Evolutionary conservation across 2,888 invertebrate species (phyloP).

Genomic region (Calliphora vomitoria): DNA sequence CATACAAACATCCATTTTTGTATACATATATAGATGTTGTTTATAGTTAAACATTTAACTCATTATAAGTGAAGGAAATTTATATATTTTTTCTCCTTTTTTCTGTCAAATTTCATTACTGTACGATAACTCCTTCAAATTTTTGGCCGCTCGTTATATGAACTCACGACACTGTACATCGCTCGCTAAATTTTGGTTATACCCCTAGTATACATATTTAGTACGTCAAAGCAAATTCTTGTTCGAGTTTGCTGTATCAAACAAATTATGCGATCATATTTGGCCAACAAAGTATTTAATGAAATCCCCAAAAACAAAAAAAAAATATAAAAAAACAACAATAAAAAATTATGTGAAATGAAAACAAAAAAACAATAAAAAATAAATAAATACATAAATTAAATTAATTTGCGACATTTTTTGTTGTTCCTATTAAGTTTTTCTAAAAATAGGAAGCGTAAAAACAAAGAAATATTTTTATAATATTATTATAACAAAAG

Average conservation of each 20-base stretch:
- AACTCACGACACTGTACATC: too few species aligned
- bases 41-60: too few species aligned
- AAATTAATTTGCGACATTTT: slow-evolving; percentile 24
- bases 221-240: not conserved
- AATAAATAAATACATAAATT: slow-evolving; percentile 23
- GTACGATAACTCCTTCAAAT: too few species aligned
- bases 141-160: too few species aligned
- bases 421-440: slow-evolving; percentile 6
- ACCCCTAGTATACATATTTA: not conserved
- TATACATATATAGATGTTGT: too few species aligned
- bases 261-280: slow-evolving; percentile 8
- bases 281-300: not conserved
- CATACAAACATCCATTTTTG: too few species aligned
- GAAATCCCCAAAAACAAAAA: not conserved
- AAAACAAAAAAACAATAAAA: slow-evolving; percentile 2
- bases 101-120: too few species aligned
- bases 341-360: not conserved
- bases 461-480: slow-evolving; percentile 3
- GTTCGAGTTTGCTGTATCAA: not conserved
- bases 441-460: not conserved
- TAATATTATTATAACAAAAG: not conserved
- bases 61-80: too few species aligned
- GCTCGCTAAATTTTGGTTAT: too few species aligned
- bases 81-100: too few species aligned
- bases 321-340: not conserved